phyloP scores from a whole-genome alignment of 2,888 invertebrate genomes.

The Melieria picta region DNA sequence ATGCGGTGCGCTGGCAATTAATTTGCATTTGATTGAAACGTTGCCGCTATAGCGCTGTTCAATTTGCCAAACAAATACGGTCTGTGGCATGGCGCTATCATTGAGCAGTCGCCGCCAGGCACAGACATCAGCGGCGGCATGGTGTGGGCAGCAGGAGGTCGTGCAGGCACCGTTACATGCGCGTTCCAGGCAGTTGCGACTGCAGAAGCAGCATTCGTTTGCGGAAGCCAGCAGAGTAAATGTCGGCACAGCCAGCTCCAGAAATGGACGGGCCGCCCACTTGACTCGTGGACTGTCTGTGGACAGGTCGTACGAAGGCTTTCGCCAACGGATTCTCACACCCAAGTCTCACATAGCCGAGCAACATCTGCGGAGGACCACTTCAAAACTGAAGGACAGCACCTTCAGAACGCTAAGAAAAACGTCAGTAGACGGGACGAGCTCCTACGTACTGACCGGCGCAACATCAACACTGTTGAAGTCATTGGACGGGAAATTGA shows the following conservation, averaged over 20 bases:
- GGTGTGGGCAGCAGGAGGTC: slow-evolving; percentile 9
- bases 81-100: slow-evolving; percentile 52
- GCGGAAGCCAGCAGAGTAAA: slow-evolving; percentile 44
- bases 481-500: slow-evolving; percentile 40
- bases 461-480: slow-evolving; percentile 53
- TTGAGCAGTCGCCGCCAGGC: slow-evolving; percentile 54
- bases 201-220: slow-evolving; percentile 58
- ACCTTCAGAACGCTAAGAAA: slow-evolving; percentile 1
- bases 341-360: slow-evolving; percentile 11
- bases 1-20: not conserved
- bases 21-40: slow-evolving; percentile 13
- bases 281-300: slow-evolving; percentile 56
- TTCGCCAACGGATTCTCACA: slow-evolving; percentile 14
- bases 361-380: slow-evolving; percentile 33
- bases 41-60: slow-evolving; percentile 1
- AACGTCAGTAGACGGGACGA: not conserved
- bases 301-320: slow-evolving; percentile 55
- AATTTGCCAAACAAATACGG: slow-evolving; percentile 13
- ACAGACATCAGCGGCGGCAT: slow-evolving; percentile 45
- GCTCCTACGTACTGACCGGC: not conserved
- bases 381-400: not conserved
- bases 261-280: slow-evolving; percentile 46
- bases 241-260: slow-evolving; percentile 28
- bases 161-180: slow-evolving; percentile 24
- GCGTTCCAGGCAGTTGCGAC: slow-evolving; percentile 29